Evolutionary conservation across 2,888 invertebrate species (phyloP).

Genomic region (Pasiphila rectangulata): DNA sequence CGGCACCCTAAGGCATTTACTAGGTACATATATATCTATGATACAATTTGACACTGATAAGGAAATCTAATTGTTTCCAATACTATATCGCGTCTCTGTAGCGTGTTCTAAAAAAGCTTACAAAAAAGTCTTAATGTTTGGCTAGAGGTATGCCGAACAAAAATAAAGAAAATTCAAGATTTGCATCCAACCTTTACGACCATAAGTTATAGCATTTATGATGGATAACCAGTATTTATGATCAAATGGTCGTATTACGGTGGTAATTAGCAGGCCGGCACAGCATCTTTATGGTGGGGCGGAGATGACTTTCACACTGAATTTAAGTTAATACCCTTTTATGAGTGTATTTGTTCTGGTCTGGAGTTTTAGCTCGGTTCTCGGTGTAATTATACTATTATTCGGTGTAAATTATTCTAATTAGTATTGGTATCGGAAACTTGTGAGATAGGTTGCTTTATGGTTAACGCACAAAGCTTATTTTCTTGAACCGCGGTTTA

Average conservation of each 20-base stretch:
- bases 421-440: too few species aligned
- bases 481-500: neutral
- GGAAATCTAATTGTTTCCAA: too few species aligned
- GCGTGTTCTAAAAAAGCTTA: neutral
- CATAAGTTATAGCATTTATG: slow-evolving; percentile 69
- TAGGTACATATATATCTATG: too few species aligned
- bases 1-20: too few species aligned
- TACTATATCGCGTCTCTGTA: too few species aligned
- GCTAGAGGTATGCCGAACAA: slow-evolving; percentile 8
- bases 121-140: slow-evolving; percentile 1
- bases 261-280: slow-evolving; percentile 64
- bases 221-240: slow-evolving; percentile 70
- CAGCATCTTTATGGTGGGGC: slow-evolving; percentile 38
- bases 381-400: slow-evolving; percentile 19
- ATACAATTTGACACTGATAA: too few species aligned
- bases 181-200: slow-evolving; percentile 47
- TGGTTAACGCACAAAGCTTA: too few species aligned
- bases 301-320: slow-evolving; percentile 33
- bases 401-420: slow-evolving; percentile 7
- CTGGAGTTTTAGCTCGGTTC: slow-evolving; percentile 14
- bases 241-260: slow-evolving; percentile 44
- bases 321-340: slow-evolving; percentile 29
- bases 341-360: slow-evolving; percentile 32
- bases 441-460: too few species aligned
- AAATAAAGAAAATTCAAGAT: slow-evolving; percentile 18